Percentiles rank a stretch among this genome's conserved stretches.
phyloP scores from a whole-genome alignment of 2,888 invertebrate species.

The Nasonia oneida region DNA sequence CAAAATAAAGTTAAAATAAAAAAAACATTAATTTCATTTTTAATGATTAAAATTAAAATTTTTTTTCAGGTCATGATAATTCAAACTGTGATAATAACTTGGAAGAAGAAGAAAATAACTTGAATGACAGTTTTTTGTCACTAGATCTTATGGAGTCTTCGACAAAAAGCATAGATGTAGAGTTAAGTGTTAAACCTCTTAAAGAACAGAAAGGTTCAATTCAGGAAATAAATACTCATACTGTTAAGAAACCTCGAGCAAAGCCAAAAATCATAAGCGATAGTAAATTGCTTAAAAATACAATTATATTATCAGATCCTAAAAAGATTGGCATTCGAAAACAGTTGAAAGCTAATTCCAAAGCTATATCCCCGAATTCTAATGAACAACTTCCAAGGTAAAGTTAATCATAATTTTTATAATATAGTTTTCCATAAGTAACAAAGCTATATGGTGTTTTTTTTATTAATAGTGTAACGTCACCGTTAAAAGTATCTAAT shows the following conservation, averaged over 20 bases:
- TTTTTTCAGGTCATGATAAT: neutral
- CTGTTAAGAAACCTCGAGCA: neutral
- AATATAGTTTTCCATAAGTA: too few relatives aligned
- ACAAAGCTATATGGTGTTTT: neutral
- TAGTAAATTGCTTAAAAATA: slow-evolving; percentile 60
- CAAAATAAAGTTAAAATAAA: too few relatives aligned
- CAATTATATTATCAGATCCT: slow-evolving; percentile 28
- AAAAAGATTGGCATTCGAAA: neutral
- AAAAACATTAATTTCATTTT: neutral
- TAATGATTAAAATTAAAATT: neutral
- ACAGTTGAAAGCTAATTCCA: neutral
- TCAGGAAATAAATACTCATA: neutral
- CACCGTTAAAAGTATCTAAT: neutral
- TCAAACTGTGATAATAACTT: neutral
- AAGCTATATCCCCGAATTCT: neutral
- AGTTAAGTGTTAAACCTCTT: neutral
- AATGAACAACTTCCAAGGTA: slow-evolving; percentile 22
- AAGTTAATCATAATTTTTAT: neutral
- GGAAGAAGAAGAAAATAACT: neutral
- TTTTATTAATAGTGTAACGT: neutral
- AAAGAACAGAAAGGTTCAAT: neutral
- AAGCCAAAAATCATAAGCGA: slow-evolving; percentile 61
- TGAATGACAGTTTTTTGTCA: neutral
- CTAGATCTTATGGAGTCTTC: slow-evolving; percentile 2
- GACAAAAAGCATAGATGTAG: neutral